A percentile compares a stretch with the other conserved stretches of the same genome.
These are phyloP conservation scores for Drosophila micromelanica DNA, from an alignment of 1,140 invertebrate species.

Conservation along the genomic window DNA sequence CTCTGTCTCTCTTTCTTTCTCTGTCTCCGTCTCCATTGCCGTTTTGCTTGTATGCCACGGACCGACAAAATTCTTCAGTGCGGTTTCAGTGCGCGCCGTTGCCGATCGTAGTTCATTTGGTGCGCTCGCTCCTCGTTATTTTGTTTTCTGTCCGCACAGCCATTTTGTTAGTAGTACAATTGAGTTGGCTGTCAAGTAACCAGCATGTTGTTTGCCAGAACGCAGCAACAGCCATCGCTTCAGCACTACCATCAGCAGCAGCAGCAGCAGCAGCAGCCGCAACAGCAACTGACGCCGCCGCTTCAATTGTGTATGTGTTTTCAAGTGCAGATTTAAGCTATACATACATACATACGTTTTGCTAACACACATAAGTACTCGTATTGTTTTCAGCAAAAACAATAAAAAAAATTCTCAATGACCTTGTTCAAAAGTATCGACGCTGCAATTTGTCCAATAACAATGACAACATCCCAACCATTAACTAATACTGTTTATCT, in stretches of 20 bases:
- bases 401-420: slow-evolving; percentile 32
- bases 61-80: slow-evolving; percentile 71
- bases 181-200: slow-evolving; percentile 51
- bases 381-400: slow-evolving; percentile 2
- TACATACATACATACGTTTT: slow-evolving; percentile 13
- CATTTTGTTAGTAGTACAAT: slow-evolving; percentile 60
- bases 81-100: slow-evolving; percentile 62
- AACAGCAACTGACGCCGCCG: slow-evolving; percentile 42
- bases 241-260: slow-evolving; percentile 25
- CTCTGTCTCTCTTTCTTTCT: slow-evolving; percentile 24
- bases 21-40: slow-evolving; percentile 43
- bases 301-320: slow-evolving; percentile 61
- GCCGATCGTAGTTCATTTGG: slow-evolving; percentile 65
- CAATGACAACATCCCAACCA: slow-evolving; percentile 23
- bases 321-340: slow-evolving; percentile 47
- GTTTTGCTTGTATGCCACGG: slow-evolving; percentile 29
- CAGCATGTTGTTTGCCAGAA: slow-evolving; percentile 76
- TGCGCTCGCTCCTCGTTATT: slow-evolving; percentile 66
- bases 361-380: too few species aligned
- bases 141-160: slow-evolving; percentile 30
- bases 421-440: slow-evolving; percentile 64
- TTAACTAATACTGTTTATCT: slow-evolving; percentile 51
- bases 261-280: slow-evolving; percentile 41
- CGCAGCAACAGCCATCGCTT: slow-evolving; percentile 38
- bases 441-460: slow-evolving; percentile 30